phyloP scores from a whole-genome alignment of 2,888 invertebrate genomes.

The Andrena bicolor region DNA sequence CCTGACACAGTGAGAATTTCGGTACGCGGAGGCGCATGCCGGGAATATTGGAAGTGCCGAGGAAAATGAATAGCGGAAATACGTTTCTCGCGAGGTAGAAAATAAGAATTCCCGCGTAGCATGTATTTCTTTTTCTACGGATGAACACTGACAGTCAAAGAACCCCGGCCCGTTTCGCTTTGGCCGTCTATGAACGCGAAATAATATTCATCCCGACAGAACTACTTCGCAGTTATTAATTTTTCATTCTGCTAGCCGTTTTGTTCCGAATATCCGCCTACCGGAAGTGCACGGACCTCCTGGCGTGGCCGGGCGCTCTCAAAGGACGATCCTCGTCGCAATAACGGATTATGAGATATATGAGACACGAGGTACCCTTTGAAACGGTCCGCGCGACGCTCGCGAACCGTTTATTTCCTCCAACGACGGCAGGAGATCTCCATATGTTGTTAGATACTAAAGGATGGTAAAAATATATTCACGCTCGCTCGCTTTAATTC shows the following conservation, averaged over 20 bases:
- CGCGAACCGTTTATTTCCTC: neutral
- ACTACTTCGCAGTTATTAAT: conserved; percentile 50
- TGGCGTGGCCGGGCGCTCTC: neutral
- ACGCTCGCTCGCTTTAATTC: neutral
- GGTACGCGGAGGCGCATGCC: neutral
- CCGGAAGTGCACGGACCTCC: neutral
- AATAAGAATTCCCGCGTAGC: conserved; percentile 55
- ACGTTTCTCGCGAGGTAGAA: conserved; percentile 14
- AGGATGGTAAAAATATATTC: neutral
- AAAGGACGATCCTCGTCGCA: conserved; percentile 24
- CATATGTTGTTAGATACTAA: conserved; percentile 1
- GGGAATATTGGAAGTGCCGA: conserved; percentile 41
- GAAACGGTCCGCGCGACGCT: neutral
- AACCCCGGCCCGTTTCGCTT: conserved; percentile 5
- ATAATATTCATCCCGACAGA: conserved; percentile 42
- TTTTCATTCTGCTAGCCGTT: conserved; percentile 42
- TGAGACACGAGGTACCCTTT: neutral
- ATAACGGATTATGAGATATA: conserved; percentile 36
- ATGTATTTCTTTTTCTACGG: conserved; percentile 37
- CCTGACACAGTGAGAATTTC: conserved; percentile 39
- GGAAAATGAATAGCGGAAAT: conserved; percentile 48
- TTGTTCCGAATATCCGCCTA: conserved; percentile 26
- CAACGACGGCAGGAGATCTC: neutral
- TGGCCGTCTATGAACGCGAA: conserved; percentile 3
- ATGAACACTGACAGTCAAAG: conserved; percentile 34